Evolutionary conservation across 2,113 vertebrate species (phyloP).

Genomic region (Melanostigma gelatinosum): DNA sequence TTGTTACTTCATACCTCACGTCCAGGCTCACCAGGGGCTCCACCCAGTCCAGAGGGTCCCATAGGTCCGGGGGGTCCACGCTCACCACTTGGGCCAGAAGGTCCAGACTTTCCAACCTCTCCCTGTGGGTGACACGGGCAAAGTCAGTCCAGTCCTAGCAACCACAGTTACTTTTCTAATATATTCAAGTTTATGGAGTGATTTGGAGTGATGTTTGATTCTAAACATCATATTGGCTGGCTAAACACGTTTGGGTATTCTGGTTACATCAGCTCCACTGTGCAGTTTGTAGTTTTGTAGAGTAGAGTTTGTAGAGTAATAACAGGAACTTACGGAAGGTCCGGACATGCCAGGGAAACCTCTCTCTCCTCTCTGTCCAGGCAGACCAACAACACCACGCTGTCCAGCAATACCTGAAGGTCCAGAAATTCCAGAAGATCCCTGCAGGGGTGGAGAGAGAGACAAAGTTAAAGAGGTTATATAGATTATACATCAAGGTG

Average conservation of each 20-base stretch:
- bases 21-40: slow-evolving; percentile 94
- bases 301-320: neutral
- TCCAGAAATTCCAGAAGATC: slow-evolving; percentile 89
- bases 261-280: neutral
- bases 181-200: neutral
- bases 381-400: slow-evolving; percentile 95
- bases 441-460: slow-evolving; percentile 78
- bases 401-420: slow-evolving; percentile 91
- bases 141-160: slow-evolving; percentile 12
- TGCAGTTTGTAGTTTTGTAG: neutral
- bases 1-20: slow-evolving; percentile 87
- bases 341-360: slow-evolving; percentile 93
- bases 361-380: slow-evolving; percentile 94
- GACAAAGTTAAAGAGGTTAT: slow-evolving; percentile 1
- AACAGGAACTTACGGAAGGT: slow-evolving; percentile 85
- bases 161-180: neutral
- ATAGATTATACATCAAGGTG: neutral
- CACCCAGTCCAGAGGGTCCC: slow-evolving; percentile 92
- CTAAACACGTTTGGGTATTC: neutral
- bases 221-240: neutral
- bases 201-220: slow-evolving; percentile 13
- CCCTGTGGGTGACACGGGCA: slow-evolving; percentile 81
- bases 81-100: slow-evolving; percentile 89
- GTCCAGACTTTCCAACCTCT: slow-evolving; percentile 92
- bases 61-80: slow-evolving; percentile 94